phyloP scores from a whole-genome alignment of 1,140 invertebrate species.

The Ips nitidus region DNA sequence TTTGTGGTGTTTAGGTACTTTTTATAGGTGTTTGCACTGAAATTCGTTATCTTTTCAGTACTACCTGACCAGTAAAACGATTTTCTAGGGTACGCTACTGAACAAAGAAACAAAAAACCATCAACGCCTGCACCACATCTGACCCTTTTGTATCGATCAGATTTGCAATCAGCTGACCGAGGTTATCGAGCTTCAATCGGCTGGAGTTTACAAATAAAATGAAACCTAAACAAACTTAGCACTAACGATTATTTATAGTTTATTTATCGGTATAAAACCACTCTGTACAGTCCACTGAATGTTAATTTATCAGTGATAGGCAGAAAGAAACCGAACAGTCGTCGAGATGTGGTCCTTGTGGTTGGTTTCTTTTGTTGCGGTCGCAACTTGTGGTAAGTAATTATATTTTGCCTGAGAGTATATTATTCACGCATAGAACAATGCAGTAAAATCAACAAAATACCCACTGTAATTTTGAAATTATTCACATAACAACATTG shows the following conservation, averaged over 20 bases:
- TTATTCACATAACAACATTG: no score
- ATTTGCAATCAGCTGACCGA: not conserved
- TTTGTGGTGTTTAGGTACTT: no score
- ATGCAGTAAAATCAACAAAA: no score
- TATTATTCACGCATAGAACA: no score
- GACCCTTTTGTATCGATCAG: no score
- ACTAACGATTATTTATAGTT: conserved; percentile 11
- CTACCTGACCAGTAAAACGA: no score
- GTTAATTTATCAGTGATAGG: not conserved
- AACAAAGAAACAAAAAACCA: not conserved
- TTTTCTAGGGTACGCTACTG: no score
- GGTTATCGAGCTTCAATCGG: no score
- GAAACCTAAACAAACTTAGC: conserved; percentile 20
- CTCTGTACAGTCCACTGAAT: not conserved
- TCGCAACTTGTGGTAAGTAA: conserved; percentile 16
- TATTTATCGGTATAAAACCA: not conserved
- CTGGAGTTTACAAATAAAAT: conserved; percentile 18
- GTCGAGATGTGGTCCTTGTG: conserved; percentile 19
- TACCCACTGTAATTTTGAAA: no score
- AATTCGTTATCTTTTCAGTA: no score
- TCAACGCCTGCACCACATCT: not conserved
- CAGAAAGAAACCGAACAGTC: not conserved
- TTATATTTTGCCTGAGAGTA: not conserved
- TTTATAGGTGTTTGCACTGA: no score
- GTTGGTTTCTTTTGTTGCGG: conserved; percentile 1